Base-by-base conservation (phyloP, 2,113 vertebrate species). In the Pluvianellus socialis region DNA sequence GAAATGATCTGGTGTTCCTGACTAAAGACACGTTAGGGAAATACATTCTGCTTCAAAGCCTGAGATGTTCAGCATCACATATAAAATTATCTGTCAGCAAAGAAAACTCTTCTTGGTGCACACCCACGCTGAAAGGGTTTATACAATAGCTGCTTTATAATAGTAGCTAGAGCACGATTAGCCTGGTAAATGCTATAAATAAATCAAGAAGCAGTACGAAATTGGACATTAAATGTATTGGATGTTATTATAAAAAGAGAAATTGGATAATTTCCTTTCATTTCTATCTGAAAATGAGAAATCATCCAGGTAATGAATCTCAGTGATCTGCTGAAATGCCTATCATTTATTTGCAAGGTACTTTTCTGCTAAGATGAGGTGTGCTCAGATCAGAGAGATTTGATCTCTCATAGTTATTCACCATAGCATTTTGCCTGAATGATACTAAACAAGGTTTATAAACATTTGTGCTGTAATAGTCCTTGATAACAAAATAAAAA, bases 221-320 rank as follows among this genome's bases (percentile, higher is more conserved):
- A 98, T 59, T 96, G 86, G 94, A 97, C 86, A 91, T 62, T 96
- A 97, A 98, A 94, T 94, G 82, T 85, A 94, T 92, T 95, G 95
- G 94, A 81, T 90, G 7, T 94, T 97, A 94, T 96, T 97, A 97
- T 95, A 97, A 97, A 97, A 97, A 96, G 95, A 97, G 67, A 96
- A 98, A 98, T 96, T 96, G 91, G 95, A 92, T 97, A 91, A 97
- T 98, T 98, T 98, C 96, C 96, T 74, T 96, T 98, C 97, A 96
- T 97, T 98, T 98, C 94, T 97, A 68, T 93, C 96, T 85, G 92
- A 97, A 98, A 98, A 98, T 98, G 98, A 98, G 96, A 98, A 98
- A 96, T 93, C 4, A 13, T 87, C 90, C 91, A 92, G 61, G 93
- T 97, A 97, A 98, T 97, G 96, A 97, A 97, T 97, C 93, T 97